Base-by-base conservation (phyloP, 2,888 invertebrate species). In the Allophyes oxyacanthae region DNA sequence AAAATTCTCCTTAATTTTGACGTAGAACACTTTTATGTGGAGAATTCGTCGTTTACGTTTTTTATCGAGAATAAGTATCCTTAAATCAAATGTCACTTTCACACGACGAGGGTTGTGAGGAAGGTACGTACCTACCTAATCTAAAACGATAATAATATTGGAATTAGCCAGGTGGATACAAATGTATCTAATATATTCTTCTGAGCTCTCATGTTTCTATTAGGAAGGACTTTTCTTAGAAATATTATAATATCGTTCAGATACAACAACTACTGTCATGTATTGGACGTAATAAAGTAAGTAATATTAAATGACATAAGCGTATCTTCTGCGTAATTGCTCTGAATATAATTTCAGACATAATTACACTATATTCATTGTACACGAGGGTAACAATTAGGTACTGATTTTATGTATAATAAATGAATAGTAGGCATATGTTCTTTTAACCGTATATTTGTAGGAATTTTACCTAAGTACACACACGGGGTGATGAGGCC, bases 31-130 rank as follows among this genome's bases (percentile, higher is more conserved):
- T 56, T 64, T 53, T 64, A 37, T 46, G 34, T 40, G 34, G 34
- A 55, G 32, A 46, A 52, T 51, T 61, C 14, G 36, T 1, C 28
- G 40, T 43, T 50, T 42, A 58, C 51, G 41, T 56, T 67, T 73
- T n/a, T 70, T 68, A 59, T 70, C 68, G 48, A 33, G 40, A 62
- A 66, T 63, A n/a, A n/a, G n/a, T n/a, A 59, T 58, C 50, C 51
- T 69, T 71, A 77, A 79, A 78, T 79, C 71, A 79, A 71, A 77
- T 72, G 79, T 79, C 79, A 78, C 57, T 63, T 78, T 72, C 78
- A 77, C 71, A 53, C 65, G 77, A 79, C 71, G 65, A 72, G 78
- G 78, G 78, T 78, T 58, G 56, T 64, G 64, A 72, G 48, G 48
- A 54, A 55, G 67, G 72, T 68, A 53, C 59, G 61, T 72, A n/a